Percentiles rank a stretch among this genome's conserved stretches.
Evolutionary conservation across 2,113 vertebrate species (phyloP).

Genomic region (Synodontis membranacea): DNA sequence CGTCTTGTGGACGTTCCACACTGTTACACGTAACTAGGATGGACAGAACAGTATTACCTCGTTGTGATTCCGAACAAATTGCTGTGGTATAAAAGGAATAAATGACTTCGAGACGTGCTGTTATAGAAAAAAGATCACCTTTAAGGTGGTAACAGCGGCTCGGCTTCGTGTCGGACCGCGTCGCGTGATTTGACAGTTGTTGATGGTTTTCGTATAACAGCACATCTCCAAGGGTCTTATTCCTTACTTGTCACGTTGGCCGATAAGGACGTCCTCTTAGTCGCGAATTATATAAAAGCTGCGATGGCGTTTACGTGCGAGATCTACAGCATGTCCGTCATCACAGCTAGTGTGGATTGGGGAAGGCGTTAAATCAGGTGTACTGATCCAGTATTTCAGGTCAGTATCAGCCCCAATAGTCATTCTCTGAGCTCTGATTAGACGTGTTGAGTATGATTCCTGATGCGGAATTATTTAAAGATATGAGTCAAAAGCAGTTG

Average conservation of each 20-base stretch:
- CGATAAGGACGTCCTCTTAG: constrained; percentile 13
- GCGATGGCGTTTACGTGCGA: neutral
- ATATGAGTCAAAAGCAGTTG: neutral
- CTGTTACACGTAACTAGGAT: neutral
- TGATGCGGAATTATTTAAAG: neutral
- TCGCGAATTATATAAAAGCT: neutral
- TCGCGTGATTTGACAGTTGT: too few species aligned
- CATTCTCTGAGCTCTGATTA: neutral
- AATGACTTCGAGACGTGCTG: neutral
- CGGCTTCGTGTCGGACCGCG: neutral
- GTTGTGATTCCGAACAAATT: neutral
- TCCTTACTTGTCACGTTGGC: neutral
- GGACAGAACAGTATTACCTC: too few species aligned
- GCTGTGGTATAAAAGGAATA: constrained; percentile 18
- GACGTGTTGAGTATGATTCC: neutral
- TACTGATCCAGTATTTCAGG: constrained; percentile 8
- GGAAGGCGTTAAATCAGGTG: neutral
- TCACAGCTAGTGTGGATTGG: too few species aligned
- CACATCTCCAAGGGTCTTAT: neutral
- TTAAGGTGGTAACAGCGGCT: neutral
- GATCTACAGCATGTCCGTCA: neutral
- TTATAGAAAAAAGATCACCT: neutral
- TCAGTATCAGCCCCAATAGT: neutral
- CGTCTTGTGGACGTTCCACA: neutral
- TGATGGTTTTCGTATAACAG: neutral